Evolutionary conservation across 2,113 vertebrate species (phyloP), one percentile per base, ranked within the genome.

Genomic region (Sisor rabdophorus): DNA sequence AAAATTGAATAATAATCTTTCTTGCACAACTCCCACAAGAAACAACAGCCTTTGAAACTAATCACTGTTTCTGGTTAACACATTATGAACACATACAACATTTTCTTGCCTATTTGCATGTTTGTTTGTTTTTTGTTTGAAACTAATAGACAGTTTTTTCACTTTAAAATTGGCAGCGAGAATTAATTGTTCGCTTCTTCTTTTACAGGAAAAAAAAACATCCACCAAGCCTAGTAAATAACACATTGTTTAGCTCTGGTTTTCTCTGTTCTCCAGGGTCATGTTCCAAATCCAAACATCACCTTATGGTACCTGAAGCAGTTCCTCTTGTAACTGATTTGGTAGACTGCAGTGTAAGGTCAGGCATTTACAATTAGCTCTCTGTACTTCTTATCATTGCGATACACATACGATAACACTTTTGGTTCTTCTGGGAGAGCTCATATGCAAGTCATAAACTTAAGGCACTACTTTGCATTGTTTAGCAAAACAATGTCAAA

Each of bases 401-500:
- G 54, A 32, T 36, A 60, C 22, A 64, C 12, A 28, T 68, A 17
- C 24, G 30, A 56, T 71, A 74, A 78, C 32, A 78, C 16, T 47
- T 47, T 24, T 20, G 54, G 47, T 22, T 32, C 48, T 44, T 56
- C 55, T 26, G 44, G 9, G 13, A 50, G 55, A 52, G 15, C 40
- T 32, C n/a, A 71, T 71, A 65, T 65, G 48, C 69, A 53, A 68
- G n/a, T 16, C 67, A 61, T 20, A 59, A 77, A 60, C 40, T 40
- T 20, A 24, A 47, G 24, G 73, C 60, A 73, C 54, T 59, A 28
- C 63, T 80, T 70, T 79, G 79, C 76, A 83, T 84, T 82, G 84
- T 85, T 82, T 87, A 76, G 65, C 83, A 81, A 85, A 87, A 86
- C 86, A 86, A 65, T 82, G 79, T 84, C 84, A 85, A 78, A 69